Percentiles rank a stretch among this genome's conserved stretches.
Evolutionary conservation across 1,140 invertebrate species (phyloP).

Genomic region (Magallana ariakensis): DNA sequence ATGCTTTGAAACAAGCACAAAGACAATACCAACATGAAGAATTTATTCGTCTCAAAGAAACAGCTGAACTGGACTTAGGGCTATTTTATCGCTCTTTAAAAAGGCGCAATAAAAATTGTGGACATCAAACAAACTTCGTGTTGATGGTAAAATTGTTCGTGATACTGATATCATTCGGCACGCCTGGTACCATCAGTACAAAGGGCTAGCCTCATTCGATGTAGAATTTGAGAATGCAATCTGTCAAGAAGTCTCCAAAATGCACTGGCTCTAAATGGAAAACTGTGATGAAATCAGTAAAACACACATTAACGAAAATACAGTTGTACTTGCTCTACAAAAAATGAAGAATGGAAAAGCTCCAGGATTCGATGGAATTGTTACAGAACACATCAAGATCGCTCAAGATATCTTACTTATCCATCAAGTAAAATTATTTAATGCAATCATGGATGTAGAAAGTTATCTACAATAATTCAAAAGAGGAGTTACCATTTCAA

Average conservation of each 20-base stretch:
- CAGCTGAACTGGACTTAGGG: neutral
- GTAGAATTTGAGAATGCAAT: neutral
- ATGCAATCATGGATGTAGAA: neutral
- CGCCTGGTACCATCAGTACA: neutral
- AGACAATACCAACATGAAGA: neutral
- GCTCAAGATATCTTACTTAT: neutral
- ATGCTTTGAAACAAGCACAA: neutral
- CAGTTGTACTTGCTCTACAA: neutral
- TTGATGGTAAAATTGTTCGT: neutral
- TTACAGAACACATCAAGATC: too few relatives aligned
- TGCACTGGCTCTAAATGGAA: neutral
- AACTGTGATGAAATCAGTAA: neutral
- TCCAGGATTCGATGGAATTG: neutral
- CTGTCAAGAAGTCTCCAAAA: neutral
- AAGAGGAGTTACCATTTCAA: neutral
- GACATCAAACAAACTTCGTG: neutral
- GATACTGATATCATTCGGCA: neutral
- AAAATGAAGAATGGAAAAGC: constrained; percentile 21
- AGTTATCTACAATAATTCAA: too few relatives aligned
- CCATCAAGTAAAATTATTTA: neutral
- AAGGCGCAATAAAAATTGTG: neutral
- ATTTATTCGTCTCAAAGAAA: neutral
- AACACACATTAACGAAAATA: neutral
- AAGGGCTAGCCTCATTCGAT: neutral
- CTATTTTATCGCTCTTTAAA: neutral